Conservation (phyloP, 2,888 invertebrate species). For the Ennomos quercinarius region DNA sequence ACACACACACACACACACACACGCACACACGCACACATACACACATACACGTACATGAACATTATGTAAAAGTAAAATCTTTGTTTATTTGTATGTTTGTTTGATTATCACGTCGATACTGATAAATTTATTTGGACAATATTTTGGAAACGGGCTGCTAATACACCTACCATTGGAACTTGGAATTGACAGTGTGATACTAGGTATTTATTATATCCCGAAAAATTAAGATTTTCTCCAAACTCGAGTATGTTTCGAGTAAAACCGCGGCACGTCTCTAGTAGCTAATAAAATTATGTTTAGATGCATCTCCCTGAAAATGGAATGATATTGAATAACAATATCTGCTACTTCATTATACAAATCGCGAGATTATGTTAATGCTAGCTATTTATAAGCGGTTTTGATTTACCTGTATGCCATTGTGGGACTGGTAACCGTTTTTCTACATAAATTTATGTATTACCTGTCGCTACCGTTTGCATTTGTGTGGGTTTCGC, state of each 20-base stretch:
- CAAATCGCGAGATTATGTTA: constrained; percentile 82
- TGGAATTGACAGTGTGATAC: constrained; percentile 7
- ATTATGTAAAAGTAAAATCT: no score
- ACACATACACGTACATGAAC: no score
- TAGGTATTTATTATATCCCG: no score
- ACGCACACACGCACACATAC: no score
- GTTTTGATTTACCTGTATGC: constrained; percentile 77
- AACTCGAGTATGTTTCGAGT: no score
- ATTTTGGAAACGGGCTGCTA: no score
- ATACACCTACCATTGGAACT: constrained; percentile 24
- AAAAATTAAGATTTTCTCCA: no score
- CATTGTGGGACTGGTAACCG: constrained; percentile 65
- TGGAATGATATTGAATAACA: constrained; percentile 67
- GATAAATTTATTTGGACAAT: no score
- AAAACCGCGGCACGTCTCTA: no score
- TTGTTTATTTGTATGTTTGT: no score
- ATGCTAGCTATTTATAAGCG: constrained; percentile 75
- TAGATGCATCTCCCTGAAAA: constrained; percentile 64
- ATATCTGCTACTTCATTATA: constrained; percentile 77
- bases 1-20: no score
- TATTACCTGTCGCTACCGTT: constrained; percentile 76
- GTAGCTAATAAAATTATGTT: constrained; percentile 51
- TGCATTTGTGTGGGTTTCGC: constrained; percentile 74
- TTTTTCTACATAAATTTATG: constrained; percentile 78
- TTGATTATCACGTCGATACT: no score